Evolutionary conservation across 2,797 vertebrate species (phyloP), one percentile per base, ranked within the genome.

Genomic region (Phalloptychus januarius): DNA sequence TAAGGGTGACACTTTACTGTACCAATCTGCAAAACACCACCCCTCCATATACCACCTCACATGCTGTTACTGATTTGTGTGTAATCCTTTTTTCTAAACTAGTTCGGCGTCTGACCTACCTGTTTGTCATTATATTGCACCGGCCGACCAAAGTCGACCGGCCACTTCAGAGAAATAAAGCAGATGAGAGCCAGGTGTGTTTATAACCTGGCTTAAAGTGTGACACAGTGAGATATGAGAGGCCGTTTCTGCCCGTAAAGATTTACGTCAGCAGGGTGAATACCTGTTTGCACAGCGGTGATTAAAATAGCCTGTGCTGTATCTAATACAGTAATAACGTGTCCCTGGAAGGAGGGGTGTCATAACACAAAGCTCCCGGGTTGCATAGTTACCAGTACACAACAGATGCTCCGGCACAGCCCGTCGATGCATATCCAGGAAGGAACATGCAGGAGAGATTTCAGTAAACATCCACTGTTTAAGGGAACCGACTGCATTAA

Each of bases 321-420:
- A 82, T 87, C 87, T 87, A 91, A 91, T 88, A 75, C 85, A 80
- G 89, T 81, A 86, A 89, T 86, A 90, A 86, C 89, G 87, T 90
- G 86, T 94, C 93, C 93, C 90, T 85, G 89, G 88, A 89, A 92
- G 94, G 84, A 87, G 73, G 72, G 87, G 85, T 94, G 92, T 91
- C 91, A 90, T 89, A 94, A 94, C 91, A 93, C 82, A 85, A 72
- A 75, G 81, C 90, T 87, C 83, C 77, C 79, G 54, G 45, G 93
- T 95, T 93, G 93, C 94, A 48, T 93, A 81, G 95, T 84, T 91
- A 95, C 93, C 74, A 56, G 88, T 87, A 85, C 90, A 88, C 87
- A 85, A 87, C 90, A 90, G 87, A 92, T 93, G 90, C 88, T 88
- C 63, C 38, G 69, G 81, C 89, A 83, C 87, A 84, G 81, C 82